phyloP scores from a whole-genome alignment of 92 coral and sea anemone species.

The Epizoanthus rinbou region DNA sequence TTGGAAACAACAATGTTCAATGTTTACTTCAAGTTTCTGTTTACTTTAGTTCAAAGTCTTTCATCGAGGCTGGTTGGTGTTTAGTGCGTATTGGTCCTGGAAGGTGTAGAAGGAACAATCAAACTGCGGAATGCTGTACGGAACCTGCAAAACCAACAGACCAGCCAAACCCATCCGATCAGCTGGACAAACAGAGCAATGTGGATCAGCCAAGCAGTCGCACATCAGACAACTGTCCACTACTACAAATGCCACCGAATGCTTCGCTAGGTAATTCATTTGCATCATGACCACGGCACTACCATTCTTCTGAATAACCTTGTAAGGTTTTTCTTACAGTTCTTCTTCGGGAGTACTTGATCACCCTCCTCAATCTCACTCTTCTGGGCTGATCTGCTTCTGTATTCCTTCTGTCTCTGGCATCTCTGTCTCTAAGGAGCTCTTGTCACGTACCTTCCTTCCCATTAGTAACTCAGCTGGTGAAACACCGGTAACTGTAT shows the following conservation, averaged over 20 bases:
- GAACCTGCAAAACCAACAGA: not conserved
- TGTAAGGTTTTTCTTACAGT: no score
- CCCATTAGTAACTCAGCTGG: conserved; percentile 57
- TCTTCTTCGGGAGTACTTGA: no score
- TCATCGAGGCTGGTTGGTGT: conserved; percentile 40
- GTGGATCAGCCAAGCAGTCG: not conserved
- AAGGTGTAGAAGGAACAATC: conserved; percentile 14
- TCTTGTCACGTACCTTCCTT: conserved; percentile 61
- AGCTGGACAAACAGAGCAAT: not conserved
- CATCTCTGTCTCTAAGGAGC: conserved; percentile 47
- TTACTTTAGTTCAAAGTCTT: conserved; percentile 10
- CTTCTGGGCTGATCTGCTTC: conserved; percentile 12
- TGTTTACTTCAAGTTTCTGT: not conserved
- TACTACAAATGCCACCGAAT: not conserved
- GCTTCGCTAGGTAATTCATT: conserved; percentile 11
- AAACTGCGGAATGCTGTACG: conserved; percentile 44
- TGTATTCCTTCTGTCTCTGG: conserved; percentile 16
- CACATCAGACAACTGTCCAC: no score
- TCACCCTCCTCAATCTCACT: no score
- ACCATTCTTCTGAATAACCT: not conserved
- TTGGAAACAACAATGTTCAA: not conserved
- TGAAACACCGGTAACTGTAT: conserved; percentile 52
- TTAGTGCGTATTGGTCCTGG: conserved; percentile 25
- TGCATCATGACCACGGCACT: conserved; percentile 36
- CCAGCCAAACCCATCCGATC: not conserved